These are phyloP conservation scores for Trichomalopsis sarcophagae DNA, from an alignment of 1,140 invertebrate species.

Conservation along the genomic window DNA sequence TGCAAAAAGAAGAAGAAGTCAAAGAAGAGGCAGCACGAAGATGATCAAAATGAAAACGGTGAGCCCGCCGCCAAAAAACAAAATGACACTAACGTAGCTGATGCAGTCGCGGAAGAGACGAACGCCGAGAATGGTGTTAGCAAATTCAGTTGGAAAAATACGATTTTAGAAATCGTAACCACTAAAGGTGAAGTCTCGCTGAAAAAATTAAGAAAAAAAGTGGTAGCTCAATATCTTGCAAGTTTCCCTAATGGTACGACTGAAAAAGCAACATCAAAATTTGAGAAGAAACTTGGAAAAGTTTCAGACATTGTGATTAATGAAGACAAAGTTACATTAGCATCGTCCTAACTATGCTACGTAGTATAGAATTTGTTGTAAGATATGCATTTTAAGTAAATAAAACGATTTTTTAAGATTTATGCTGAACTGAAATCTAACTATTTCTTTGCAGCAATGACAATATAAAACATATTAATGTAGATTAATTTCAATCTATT, in stretches of 20 bases:
- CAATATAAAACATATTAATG: too few species aligned
- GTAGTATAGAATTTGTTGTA: slow-evolving; percentile 31
- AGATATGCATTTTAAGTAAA: slow-evolving; percentile 15
- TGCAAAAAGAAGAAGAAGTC: slow-evolving; percentile 54
- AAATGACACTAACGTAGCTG: slow-evolving; percentile 22
- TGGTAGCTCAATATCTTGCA: slow-evolving; percentile 65
- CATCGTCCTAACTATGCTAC: background rate
- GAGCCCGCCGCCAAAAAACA: slow-evolving; percentile 42
- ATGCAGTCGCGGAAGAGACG: background rate
- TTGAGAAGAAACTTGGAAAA: slow-evolving; percentile 72
- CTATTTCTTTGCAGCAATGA: background rate
- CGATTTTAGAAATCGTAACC: slow-evolving; percentile 67
- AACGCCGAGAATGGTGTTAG: slow-evolving; percentile 46
- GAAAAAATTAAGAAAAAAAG: slow-evolving; percentile 71
- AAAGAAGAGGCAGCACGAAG: slow-evolving; percentile 55
- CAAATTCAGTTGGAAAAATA: slow-evolving; percentile 68
- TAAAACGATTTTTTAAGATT: slow-evolving; percentile 39
- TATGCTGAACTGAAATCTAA: background rate
- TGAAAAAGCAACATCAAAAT: slow-evolving; percentile 67
- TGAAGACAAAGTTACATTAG: slow-evolving; percentile 62
- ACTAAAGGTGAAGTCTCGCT: slow-evolving; percentile 68
- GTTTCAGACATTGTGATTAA: slow-evolving; percentile 58
- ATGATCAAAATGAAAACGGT: slow-evolving; percentile 45
- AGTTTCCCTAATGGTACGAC: slow-evolving; percentile 57
- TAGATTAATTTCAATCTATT: too few species aligned